phyloP scores from a whole-genome alignment of 2,113 vertebrate species.

The Aegypius monachus region DNA sequence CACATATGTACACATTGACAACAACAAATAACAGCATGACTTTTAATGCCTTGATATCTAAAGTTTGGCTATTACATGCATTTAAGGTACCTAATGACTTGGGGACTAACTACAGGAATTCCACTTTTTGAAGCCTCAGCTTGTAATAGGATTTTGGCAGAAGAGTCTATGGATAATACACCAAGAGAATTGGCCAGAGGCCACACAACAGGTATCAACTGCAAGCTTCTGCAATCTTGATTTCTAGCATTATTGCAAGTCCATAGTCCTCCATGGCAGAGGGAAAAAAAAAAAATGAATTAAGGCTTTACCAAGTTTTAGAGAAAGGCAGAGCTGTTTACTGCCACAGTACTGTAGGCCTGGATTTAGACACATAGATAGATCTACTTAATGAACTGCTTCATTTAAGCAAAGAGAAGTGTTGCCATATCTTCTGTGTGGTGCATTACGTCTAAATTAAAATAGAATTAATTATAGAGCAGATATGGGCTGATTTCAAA shows the following conservation, averaged over 20 bases:
- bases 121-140: not conserved
- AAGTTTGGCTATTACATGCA: not conserved
- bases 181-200: not conserved
- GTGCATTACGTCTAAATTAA: not conserved
- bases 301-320: not conserved
- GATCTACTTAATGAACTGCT: not conserved
- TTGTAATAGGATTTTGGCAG: not conserved
- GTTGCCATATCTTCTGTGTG: not conserved
- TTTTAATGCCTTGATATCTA: not conserved
- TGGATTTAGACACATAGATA: not conserved
- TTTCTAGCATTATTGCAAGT: not conserved
- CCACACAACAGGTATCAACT: not conserved
- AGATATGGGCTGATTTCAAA: not conserved
- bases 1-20: not conserved
- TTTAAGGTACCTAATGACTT: not conserved
- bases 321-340: not conserved
- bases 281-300: fast-evolving
- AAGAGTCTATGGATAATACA: not conserved
- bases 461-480: not conserved
- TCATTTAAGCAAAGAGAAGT: not conserved
- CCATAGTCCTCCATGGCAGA: not conserved
- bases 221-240: not conserved
- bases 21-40: not conserved
- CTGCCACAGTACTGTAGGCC: not conserved
- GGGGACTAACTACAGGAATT: not conserved